A percentile compares a stretch with the other conserved stretches of the same genome.
phyloP scores from a whole-genome alignment of 1,140 invertebrate genomes.

The Bilobella aurantiaca region DNA sequence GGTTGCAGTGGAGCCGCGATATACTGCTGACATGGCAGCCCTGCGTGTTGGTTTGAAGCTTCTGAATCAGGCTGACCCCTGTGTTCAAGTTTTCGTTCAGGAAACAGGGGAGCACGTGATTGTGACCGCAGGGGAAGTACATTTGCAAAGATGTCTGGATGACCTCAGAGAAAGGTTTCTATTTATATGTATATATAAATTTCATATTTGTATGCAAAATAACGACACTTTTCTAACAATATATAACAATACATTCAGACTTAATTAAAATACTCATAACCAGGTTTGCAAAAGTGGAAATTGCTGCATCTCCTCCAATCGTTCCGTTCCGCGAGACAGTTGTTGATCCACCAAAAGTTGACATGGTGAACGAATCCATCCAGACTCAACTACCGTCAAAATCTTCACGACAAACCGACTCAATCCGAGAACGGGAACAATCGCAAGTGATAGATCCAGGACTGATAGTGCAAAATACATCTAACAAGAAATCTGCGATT shows the following conservation, averaged over 20 bases:
- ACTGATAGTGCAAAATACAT: slow-evolving; percentile 52
- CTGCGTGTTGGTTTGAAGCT: slow-evolving; percentile 69
- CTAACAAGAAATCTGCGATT: slow-evolving; percentile 61
- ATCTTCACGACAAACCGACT: background rate
- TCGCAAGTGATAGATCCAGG: slow-evolving; percentile 40
- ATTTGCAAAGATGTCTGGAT: slow-evolving; percentile 85
- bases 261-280: slow-evolving; percentile 33
- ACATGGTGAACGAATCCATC: slow-evolving; percentile 82
- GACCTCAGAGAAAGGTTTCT: slow-evolving; percentile 56
- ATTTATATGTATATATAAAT: background rate
- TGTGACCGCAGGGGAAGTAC: slow-evolving; percentile 94
- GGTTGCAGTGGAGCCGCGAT: slow-evolving; percentile 84
- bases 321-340: slow-evolving; percentile 93
- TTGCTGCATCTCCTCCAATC: slow-evolving; percentile 87
- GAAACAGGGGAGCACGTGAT: slow-evolving; percentile 93
- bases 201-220: too few relatives aligned
- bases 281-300: slow-evolving; percentile 74
- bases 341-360: slow-evolving; percentile 65
- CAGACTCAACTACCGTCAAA: slow-evolving; percentile 45
- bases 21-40: slow-evolving; percentile 66
- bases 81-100: slow-evolving; percentile 78
- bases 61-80: slow-evolving; percentile 86
- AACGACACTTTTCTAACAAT: too few relatives aligned
- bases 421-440: background rate
- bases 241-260: too few relatives aligned